Evolutionary conservation across 2,113 vertebrate species (phyloP).

Genomic region (Cacatua alba): DNA sequence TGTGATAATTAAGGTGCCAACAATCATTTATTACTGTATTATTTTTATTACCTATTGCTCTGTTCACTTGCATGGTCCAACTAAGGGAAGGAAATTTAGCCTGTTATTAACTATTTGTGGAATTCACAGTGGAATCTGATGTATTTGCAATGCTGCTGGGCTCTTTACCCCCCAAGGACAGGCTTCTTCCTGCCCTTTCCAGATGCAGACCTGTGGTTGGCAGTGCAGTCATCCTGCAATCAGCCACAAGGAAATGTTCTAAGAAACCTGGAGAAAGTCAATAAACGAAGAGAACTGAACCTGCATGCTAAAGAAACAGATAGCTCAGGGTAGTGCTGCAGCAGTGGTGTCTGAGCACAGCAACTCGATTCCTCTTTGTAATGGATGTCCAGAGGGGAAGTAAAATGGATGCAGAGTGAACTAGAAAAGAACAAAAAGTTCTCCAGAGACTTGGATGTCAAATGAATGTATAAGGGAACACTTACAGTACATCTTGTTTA

Average conservation of each 20-base stretch:
- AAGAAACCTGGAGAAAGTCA: not conserved
- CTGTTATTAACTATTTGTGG: not conserved
- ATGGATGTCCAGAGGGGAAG: slow-evolving; percentile 15
- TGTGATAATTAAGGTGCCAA: not conserved
- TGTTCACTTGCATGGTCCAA: not conserved
- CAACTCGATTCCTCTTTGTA: slow-evolving; percentile 4
- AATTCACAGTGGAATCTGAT: not conserved
- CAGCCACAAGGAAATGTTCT: not conserved
- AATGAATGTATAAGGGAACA: not conserved
- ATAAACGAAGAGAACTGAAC: slow-evolving; percentile 19
- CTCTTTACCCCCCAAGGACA: not conserved
- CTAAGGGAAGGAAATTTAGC: not conserved
- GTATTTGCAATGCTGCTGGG: not conserved
- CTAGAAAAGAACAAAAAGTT: slow-evolving; percentile 21
- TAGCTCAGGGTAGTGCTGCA: not conserved
- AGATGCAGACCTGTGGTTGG: not conserved
- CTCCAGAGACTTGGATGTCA: not conserved
- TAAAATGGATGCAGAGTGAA: slow-evolving; percentile 10
- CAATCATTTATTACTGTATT: not conserved
- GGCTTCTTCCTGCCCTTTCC: not conserved
- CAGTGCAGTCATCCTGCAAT: not conserved
- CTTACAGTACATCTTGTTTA: not conserved
- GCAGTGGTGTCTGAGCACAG: not conserved
- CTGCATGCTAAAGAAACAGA: not conserved
- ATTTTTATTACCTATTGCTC: not conserved